A percentile compares a stretch with the other conserved stretches of the same genome.
Evolutionary conservation across 2,888 invertebrate genomes (phyloP).

Genomic region (Fragum whitleyi): DNA sequence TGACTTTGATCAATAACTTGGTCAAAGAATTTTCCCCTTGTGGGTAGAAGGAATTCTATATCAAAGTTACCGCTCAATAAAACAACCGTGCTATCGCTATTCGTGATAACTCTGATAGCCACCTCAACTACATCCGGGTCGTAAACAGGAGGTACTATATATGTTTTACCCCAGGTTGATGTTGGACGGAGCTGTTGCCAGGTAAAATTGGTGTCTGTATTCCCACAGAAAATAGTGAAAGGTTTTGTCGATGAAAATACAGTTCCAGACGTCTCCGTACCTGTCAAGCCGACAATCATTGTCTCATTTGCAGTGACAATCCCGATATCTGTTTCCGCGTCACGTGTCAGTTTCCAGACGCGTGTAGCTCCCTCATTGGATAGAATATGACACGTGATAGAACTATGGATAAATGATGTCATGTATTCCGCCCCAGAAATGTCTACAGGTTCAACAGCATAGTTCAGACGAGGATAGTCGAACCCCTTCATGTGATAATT

Average conservation of each 20-base stretch:
- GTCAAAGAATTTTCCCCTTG: constrained; percentile 42
- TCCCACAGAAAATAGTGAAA: constrained; percentile 48
- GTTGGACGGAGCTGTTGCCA: constrained; percentile 47
- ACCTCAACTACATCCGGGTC: neutral
- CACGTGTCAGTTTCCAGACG: constrained; percentile 1
- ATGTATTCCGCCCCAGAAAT: constrained; percentile 42
- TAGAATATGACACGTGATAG: constrained; percentile 8
- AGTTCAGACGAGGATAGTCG: neutral
- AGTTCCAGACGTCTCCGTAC: constrained; percentile 29
- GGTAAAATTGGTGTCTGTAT: neutral
- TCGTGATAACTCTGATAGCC: constrained; percentile 33
- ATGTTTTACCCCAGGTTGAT: constrained; percentile 38
- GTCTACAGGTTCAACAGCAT: constrained; percentile 31
- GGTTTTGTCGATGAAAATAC: constrained; percentile 31
- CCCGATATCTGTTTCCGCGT: neutral
- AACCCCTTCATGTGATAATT: neutral
- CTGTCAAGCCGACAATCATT: neutral
- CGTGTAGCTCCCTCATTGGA: neutral
- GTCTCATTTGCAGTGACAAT: neutral
- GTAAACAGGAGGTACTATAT: constrained; percentile 24
- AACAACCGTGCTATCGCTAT: constrained; percentile 38
- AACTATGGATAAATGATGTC: constrained; percentile 24
- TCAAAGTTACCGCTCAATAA: constrained; percentile 32
- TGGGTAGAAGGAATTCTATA: neutral
- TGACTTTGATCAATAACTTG: constrained; percentile 8